These are phyloP conservation scores for Phocides pigmalion DNA, from an alignment of 1,140 invertebrate species.

Conservation along the genomic window DNA sequence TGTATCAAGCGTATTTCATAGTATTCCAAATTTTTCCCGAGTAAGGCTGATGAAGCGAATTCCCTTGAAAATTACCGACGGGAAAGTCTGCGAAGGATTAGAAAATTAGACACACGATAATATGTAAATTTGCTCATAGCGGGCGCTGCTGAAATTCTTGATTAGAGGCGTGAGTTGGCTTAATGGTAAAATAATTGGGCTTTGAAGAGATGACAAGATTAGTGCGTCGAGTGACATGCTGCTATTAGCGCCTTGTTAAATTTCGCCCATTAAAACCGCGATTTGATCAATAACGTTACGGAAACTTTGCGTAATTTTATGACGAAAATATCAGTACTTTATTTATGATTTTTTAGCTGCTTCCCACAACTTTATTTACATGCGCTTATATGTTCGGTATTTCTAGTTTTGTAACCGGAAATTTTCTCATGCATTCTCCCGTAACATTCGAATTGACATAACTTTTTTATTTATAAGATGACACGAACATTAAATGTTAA, in stretches of 20 bases:
- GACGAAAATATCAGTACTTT: no score
- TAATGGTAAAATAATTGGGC: slow-evolving; percentile 30
- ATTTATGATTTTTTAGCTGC: no score
- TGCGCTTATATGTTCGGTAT: no score
- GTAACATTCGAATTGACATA: no score
- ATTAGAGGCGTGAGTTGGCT: slow-evolving; percentile 29
- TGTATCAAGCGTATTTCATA: neutral
- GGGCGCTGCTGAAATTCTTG: slow-evolving; percentile 19
- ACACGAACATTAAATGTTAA: no score
- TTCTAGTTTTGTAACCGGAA: no score
- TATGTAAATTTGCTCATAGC: slow-evolving; percentile 26
- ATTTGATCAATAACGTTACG: neutral
- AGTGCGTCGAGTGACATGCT: neutral
- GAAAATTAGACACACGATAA: slow-evolving; percentile 30
- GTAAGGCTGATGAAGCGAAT: slow-evolving; percentile 7
- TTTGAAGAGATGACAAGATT: slow-evolving; percentile 25
- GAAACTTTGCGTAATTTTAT: neutral
- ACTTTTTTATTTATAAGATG: no score
- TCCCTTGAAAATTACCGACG: neutral
- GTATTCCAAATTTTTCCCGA: neutral
- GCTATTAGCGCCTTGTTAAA: neutral
- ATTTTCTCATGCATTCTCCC: no score
- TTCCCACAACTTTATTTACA: no score
- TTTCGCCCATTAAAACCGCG: neutral
- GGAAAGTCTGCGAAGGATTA: slow-evolving; percentile 16